Evolutionary conservation across 2,888 invertebrate genomes (phyloP).

Genomic region (Rhamnusium bicolor): DNA sequence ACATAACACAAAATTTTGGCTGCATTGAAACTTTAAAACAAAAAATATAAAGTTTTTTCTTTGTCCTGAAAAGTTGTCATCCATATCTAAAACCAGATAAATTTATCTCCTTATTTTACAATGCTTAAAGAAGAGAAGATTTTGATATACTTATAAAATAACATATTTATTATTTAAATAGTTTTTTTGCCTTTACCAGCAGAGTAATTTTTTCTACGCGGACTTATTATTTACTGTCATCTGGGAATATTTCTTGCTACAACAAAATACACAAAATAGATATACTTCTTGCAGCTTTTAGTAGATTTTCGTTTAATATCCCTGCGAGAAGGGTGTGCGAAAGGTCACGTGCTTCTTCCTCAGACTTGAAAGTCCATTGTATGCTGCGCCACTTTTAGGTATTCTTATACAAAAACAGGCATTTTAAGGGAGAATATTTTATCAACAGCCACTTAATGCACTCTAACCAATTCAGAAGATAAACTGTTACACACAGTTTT

Average conservation of each 20-base stretch:
- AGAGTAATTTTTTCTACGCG: not conserved
- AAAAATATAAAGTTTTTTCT: too few relatives aligned
- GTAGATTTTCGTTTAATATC: conserved; percentile 30
- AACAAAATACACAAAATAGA: conserved; percentile 24
- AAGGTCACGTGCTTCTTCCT: conserved; percentile 28
- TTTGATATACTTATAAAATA: too few relatives aligned
- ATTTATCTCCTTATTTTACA: too few relatives aligned
- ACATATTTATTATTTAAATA: too few relatives aligned
- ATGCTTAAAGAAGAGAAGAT: too few relatives aligned
- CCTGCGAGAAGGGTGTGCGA: conserved; percentile 31
- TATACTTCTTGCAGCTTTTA: conserved; percentile 32
- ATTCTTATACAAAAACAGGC: conserved; percentile 27
- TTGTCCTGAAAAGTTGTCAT: too few relatives aligned
- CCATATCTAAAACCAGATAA: too few relatives aligned
- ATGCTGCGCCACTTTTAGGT: conserved; percentile 21
- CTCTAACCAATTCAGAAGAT: not conserved
- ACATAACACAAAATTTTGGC: too few relatives aligned
- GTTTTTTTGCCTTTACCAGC: not conserved
- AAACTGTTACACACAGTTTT: conserved; percentile 2
- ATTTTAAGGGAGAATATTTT: conserved; percentile 29
- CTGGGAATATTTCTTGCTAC: conserved; percentile 11
- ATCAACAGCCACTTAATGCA: conserved; percentile 28
- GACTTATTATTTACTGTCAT: not conserved
- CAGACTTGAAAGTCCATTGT: conserved; percentile 27
- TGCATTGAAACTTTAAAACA: too few relatives aligned